Percentiles rank a stretch among this genome's conserved stretches.
Conservation (phyloP, 2,797 vertebrate genomes). For the Chelonia mydas region DNA sequence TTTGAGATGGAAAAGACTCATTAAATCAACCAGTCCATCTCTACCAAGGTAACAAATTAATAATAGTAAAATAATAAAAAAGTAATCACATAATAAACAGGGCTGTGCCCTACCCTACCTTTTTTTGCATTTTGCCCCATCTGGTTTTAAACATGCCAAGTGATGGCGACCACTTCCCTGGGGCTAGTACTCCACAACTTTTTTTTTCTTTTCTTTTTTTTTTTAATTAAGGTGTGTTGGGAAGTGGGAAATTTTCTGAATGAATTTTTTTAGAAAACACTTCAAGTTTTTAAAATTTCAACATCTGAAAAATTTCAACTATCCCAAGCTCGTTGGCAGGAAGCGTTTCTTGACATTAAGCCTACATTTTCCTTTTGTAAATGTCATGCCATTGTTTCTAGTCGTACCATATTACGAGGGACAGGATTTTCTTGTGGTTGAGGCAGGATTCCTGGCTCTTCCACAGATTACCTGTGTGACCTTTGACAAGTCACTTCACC, state of each 20-base stretch:
- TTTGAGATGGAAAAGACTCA: neutral
- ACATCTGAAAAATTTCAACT: rapidly evolving
- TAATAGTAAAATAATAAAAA: neutral
- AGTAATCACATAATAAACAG: neutral
- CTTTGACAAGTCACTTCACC: neutral
- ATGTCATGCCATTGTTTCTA: neutral
- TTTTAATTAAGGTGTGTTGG: too few relatives aligned
- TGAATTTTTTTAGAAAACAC: neutral
- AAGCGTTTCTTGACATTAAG: neutral
- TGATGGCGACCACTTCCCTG: neutral
- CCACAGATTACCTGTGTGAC: neutral
- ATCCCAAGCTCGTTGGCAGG: rapidly evolving
- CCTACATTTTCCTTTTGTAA: neutral
- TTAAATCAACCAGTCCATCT: neutral
- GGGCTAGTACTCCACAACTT: neutral
- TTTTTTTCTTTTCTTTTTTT: neutral
- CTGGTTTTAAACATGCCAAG: neutral
- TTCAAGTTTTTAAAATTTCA: neutral
- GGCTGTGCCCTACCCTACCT: neutral
- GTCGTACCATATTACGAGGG: neutral
- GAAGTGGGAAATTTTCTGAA: neutral
- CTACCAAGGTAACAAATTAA: neutral
- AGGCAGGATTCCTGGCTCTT: rapidly evolving
- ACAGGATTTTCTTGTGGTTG: neutral
- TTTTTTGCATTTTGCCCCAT: neutral